These are phyloP conservation scores for Leistus spinibarbis DNA, from an alignment of 2,888 invertebrate species.

Conservation along the genomic window DNA sequence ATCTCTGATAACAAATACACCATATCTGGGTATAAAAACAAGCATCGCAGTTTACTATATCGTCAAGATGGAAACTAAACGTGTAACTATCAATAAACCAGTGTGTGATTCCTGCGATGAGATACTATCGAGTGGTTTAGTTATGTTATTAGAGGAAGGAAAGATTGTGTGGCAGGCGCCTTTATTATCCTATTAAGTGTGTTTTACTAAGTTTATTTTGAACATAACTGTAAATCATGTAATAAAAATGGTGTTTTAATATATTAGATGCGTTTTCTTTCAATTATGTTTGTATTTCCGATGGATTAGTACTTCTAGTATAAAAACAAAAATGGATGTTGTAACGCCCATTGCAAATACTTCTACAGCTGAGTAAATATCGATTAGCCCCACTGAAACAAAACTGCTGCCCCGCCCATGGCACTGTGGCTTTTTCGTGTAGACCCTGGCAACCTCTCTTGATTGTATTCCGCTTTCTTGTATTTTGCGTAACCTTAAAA, in stretches of 20 bases:
- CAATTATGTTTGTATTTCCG: not conserved
- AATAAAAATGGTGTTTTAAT: too few species aligned
- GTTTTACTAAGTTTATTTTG: too few species aligned
- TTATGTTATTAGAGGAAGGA: not conserved
- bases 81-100: not conserved
- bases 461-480: slow-evolving; percentile 65
- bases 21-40: too few species aligned
- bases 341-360: slow-evolving; percentile 50
- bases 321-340: slow-evolving; percentile 47
- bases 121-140: not conserved
- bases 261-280: not conserved
- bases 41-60: too few species aligned
- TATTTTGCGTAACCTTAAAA: slow-evolving; percentile 61
- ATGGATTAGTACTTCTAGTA: slow-evolving; percentile 47
- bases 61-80: not conserved
- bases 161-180: not conserved
- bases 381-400: slow-evolving; percentile 65
- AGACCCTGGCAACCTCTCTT: slow-evolving; percentile 62
- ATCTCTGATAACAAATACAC: too few species aligned
- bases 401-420: slow-evolving; percentile 63
- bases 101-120: not conserved
- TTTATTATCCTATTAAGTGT: too few species aligned
- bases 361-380: slow-evolving; percentile 61
- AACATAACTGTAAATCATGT: too few species aligned
- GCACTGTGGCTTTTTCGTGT: slow-evolving; percentile 66